These are phyloP conservation scores for Holothuria scabra DNA, from an alignment of 53 echinoderm and acorn worm species.

Conservation along the genomic window DNA sequence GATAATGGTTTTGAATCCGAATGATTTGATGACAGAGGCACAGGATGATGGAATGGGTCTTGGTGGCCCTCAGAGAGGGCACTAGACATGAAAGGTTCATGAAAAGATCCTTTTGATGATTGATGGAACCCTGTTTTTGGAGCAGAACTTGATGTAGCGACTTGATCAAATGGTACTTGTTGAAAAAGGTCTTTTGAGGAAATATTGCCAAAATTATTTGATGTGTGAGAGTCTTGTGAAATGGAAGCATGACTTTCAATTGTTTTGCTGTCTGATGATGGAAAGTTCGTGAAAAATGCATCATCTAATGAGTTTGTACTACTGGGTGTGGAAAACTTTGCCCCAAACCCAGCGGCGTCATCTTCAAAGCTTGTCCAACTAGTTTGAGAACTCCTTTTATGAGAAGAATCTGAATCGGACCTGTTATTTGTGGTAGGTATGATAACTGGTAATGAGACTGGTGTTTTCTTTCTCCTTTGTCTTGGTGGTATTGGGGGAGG, in stretches of 20 bases:
- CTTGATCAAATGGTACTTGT: constrained; percentile 37
- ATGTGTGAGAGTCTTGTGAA: constrained; percentile 18
- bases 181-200: constrained; percentile 27
- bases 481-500: not conserved
- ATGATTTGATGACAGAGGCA: too few relatives aligned
- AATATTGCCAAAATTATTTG: not conserved
- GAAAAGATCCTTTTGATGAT: not conserved
- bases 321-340: not conserved
- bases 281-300: constrained; percentile 7
- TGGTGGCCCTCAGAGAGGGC: not conserved
- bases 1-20: too few relatives aligned
- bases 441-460: not conserved
- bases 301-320: not conserved
- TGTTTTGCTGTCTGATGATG: constrained; percentile 5
- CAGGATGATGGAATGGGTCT: constrained; percentile 5
- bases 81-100: constrained; percentile 1
- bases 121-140: not conserved
- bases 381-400: not conserved
- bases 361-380: constrained; percentile 44
- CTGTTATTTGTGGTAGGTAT: not conserved
- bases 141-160: constrained; percentile 21
- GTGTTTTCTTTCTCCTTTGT: not conserved
- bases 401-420: not conserved
- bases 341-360: not conserved
- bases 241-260: constrained; percentile 27